Base-by-base conservation (phyloP, 1,140 invertebrate genomes). In the Lepidostoma basale region DNA sequence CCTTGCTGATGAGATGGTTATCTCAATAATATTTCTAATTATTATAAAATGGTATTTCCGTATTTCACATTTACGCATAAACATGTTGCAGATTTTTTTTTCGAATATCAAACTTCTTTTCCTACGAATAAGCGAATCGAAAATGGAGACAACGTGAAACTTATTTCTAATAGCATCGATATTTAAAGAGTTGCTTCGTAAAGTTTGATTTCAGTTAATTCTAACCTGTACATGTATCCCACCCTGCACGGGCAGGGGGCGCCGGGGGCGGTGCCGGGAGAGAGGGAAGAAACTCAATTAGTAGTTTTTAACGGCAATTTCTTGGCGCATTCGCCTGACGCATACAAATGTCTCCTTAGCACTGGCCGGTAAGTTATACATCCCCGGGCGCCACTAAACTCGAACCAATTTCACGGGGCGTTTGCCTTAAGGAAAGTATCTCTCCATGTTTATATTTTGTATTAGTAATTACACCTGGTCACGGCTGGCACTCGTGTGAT, bases 261-360 rank as follows among this genome's bases (percentile, higher is more conserved):
- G 25, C 23, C 49, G n/a, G n/a, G 49, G 25, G 23, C 23, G n/a
- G 12, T 30, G 30, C 28, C 54, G 68, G 56, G 62, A 39, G 52
- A n/a, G 59, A 16, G 36, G 49, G 36, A 56, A 60, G 62, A 62
- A 65, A 65, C 40, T 62, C 69, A 72, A 72, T 72, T 72, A 72
- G 69, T 72, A 72, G 65, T 72, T 72, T 72, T 68, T 72, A 72
- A 72, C 70, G 70, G 70, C 70, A 68, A 72, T 72, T 72, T 65
- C 66, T 68, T 65, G 60, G 70, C 63, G 62, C 47, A 62, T 39
- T 36, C 60, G 54, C 36, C 69, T 39, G 70, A 68, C 63, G 70
- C 70, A 72, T 72, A 72, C 70, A 72, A 72, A 72, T 72, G 56
- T 56, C 49, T 23, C 14, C 26, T 22, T 42, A 45, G 25, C 60